These are phyloP conservation scores for Heterotis niloticus DNA, from an alignment of 2,113 vertebrate genomes.

Conservation along the genomic window DNA sequence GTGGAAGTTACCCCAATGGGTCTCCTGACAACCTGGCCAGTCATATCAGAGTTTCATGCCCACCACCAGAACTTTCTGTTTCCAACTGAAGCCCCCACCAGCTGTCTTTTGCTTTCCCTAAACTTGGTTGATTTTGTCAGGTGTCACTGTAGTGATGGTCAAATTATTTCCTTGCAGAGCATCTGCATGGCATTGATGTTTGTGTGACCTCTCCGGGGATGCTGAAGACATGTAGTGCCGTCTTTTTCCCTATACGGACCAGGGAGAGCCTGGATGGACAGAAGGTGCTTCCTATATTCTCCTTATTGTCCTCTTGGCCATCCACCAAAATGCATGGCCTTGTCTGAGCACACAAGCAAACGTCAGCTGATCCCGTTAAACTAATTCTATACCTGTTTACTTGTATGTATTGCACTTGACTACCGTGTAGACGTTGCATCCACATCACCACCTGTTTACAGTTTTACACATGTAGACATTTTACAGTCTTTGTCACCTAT, in stretches of 20 bases:
- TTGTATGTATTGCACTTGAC: not conserved
- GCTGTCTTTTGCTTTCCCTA: not conserved
- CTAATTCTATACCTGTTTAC: not conserved
- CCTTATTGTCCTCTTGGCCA: not conserved
- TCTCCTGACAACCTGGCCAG: too few species aligned
- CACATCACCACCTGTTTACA: not conserved
- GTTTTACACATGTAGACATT: too few species aligned
- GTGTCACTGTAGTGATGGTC: not conserved
- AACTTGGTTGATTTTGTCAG: not conserved
- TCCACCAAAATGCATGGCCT: too few species aligned
- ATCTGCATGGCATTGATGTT: constrained; percentile 70
- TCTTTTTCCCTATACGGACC: constrained; percentile 55
- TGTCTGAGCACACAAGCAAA: not conserved
- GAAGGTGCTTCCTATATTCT: constrained; percentile 43
- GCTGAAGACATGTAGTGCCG: constrained; percentile 57
- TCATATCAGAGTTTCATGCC: too few species aligned
- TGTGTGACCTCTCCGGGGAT: constrained; percentile 62
- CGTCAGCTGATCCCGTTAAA: not conserved
- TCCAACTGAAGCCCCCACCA: too few species aligned
- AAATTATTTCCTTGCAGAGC: constrained; percentile 58
- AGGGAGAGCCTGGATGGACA: constrained; percentile 37
- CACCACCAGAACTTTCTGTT: too few species aligned
- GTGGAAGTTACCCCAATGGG: too few species aligned
- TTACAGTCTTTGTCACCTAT: not conserved
- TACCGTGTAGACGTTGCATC: not conserved